Evolutionary conservation across 2,888 invertebrate species (phyloP), one percentile per base, ranked within the genome.

Genomic region (Thereva unica): DNA sequence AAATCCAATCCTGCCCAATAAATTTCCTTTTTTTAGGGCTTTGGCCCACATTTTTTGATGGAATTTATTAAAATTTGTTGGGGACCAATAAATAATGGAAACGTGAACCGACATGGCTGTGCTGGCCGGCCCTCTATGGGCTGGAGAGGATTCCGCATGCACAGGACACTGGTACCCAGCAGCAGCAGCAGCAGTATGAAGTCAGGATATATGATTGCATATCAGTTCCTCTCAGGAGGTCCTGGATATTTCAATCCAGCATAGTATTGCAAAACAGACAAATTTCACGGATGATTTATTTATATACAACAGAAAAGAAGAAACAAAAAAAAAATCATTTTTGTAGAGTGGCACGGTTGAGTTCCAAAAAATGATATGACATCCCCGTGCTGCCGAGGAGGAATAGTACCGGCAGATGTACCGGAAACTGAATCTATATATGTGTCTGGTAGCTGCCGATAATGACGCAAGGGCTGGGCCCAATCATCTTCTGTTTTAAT

Each of bases 1-100:
- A 61, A 40, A 61, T 50, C 50, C 50, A 61, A 34, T 61, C 61
- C 50, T 9, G 50, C 50, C 50, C 50, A 61, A 40, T 61, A 50
- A 59, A 59, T 59, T 53, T 38, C 10, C 40, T 50, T 40, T 40
- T 61, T 49, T 50, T 59, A 49, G 50, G 40, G 50, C n/a, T 42
- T 50, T 61, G 40, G 50, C 41, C 50, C 50, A 50, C 23, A 23
- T 50, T 50, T 34, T 41, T 50, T 50, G 40, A 61, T 61, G 50
- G 50, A 61, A 50, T 61, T 61, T 61, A 61, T 41, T 49, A 61
- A 61, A 61, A 61, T 61, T 50, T 50, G 40, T 34, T 12, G 34
- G 50, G 38, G 50, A 61, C 23, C 61, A 23, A 61, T 61, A 61
- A 61, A 61, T 61, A 61, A 50, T 61, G 41, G 50, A 61, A 61